Evolutionary conservation across 2,797 vertebrate genomes (phyloP).

Genomic region (Melanotaenia boesemani): DNA sequence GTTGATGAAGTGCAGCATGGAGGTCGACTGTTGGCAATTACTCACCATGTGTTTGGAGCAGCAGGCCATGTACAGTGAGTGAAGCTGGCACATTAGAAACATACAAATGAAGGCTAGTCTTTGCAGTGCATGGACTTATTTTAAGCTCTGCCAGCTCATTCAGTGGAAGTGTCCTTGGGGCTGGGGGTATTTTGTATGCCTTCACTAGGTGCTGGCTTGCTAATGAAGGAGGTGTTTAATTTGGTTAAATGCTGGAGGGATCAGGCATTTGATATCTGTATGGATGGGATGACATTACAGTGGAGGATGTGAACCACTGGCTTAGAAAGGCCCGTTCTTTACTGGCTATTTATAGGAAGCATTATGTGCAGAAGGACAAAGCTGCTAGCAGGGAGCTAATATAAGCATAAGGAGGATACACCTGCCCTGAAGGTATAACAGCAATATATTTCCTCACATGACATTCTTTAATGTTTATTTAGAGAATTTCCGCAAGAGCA

Average conservation of each 20-base stretch:
- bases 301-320: conserved; percentile 53
- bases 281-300: conserved; percentile 64
- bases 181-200: conserved; percentile 68
- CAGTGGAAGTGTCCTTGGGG: conserved; percentile 71
- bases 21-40: conserved; percentile 82
- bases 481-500: conserved; percentile 59
- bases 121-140: conserved; percentile 69
- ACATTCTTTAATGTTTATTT: conserved; percentile 65
- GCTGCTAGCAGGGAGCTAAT: conserved; percentile 69
- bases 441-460: conserved; percentile 66
- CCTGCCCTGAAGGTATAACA: conserved; percentile 64
- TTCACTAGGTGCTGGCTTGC: conserved; percentile 66
- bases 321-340: conserved; percentile 50
- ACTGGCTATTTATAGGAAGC: conserved; percentile 71
- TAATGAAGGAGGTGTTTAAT: conserved; percentile 82
- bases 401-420: conserved; percentile 71
- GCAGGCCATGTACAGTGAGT: conserved; percentile 72
- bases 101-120: conserved; percentile 81
- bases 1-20: conserved; percentile 80
- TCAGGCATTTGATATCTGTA: conserved; percentile 69
- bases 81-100: conserved; percentile 78
- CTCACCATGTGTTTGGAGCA: conserved; percentile 78
- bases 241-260: conserved; percentile 82
- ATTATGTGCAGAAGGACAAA: conserved; percentile 66
- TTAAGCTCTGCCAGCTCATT: conserved; percentile 75